Percentiles rank a stretch among this genome's conserved stretches.
Conservation (phyloP, 2,797 vertebrate genomes). For the Pseudochirops cupreus region DNA sequence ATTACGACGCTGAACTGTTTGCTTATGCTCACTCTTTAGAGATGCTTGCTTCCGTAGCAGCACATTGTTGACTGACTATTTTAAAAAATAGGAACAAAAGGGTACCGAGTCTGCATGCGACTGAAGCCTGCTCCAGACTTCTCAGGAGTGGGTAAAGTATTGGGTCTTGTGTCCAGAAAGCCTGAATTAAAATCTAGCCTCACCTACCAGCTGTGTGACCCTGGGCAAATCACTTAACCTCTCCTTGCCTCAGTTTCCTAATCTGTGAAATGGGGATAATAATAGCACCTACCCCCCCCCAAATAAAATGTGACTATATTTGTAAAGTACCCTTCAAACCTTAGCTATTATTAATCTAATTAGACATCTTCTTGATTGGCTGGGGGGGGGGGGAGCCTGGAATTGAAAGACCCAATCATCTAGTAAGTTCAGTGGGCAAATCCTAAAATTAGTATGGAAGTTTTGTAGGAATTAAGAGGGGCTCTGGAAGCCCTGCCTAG, state of each 20-base stretch:
- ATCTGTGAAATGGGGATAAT: not conserved
- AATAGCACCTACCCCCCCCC: not conserved
- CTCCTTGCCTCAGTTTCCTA: not conserved
- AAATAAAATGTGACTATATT: not conserved
- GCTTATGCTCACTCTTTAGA: not conserved
- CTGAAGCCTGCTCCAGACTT: not conserved
- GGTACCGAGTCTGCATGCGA: not conserved
- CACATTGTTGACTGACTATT: not conserved
- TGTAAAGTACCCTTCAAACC: not conserved
- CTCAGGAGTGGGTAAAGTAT: not conserved
- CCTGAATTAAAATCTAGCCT: not conserved
- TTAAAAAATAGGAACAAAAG: not conserved
- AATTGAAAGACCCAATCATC: not conserved
- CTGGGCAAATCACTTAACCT: not conserved
- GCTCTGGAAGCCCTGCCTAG: not conserved
- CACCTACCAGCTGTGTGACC: not conserved
- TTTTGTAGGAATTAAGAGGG: not conserved
- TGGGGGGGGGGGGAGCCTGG: not conserved
- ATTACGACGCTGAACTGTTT: not conserved
- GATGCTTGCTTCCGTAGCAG: not conserved
- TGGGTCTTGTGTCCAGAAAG: not conserved
- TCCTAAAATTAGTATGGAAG: not conserved
- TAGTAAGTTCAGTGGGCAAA: not conserved
- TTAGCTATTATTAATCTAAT: not conserved
- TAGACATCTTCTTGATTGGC: not conserved